Percentiles rank a stretch among this genome's conserved stretches.
Conservation (phyloP, 2,113 vertebrate genomes). For the Macrotus californicus region DNA sequence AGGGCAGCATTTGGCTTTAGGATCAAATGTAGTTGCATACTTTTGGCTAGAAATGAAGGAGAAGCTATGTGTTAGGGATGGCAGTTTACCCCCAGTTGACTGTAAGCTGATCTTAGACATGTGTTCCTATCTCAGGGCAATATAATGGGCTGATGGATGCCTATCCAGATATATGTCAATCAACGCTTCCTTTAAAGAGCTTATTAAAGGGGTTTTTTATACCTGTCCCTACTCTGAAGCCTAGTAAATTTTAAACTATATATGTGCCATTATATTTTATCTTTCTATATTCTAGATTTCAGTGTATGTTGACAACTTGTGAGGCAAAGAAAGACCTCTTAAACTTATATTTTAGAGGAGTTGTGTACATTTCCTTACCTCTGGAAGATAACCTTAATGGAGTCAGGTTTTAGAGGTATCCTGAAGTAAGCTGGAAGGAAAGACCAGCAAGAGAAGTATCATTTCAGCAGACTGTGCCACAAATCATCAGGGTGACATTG, state of each 20-base stretch:
- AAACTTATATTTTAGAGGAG: neutral
- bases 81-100: neutral
- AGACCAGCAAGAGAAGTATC: conserved; percentile 2
- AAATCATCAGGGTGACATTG: neutral
- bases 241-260: neutral
- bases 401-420: neutral
- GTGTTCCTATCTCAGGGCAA: neutral
- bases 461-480: neutral
- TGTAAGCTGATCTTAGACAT: neutral
- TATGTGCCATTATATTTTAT: neutral
- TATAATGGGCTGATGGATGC: conserved; percentile 1
- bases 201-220: neutral
- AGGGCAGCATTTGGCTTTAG: neutral
- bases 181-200: neutral
- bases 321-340: neutral
- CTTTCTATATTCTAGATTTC: neutral
- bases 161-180: neutral
- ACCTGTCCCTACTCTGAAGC: neutral
- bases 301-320: neutral
- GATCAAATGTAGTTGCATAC: neutral
- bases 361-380: neutral
- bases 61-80: neutral
- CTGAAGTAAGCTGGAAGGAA: conserved; percentile 3
- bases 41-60: neutral
- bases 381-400: neutral